Conservation (phyloP, 2,113 vertebrate genomes). For the Cercocebus atys region DNA sequence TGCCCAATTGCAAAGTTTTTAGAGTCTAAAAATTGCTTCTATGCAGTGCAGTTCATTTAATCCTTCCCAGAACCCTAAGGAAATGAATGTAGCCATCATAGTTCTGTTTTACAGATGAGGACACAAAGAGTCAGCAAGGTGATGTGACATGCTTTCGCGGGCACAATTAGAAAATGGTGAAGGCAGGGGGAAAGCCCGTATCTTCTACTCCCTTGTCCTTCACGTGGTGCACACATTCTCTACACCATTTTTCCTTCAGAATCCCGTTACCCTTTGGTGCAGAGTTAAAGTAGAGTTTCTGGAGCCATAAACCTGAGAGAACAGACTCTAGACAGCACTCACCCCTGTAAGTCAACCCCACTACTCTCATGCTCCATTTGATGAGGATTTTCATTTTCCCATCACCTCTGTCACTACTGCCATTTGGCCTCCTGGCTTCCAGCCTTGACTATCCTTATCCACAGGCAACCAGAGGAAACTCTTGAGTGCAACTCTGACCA, state of each 20-base stretch:
- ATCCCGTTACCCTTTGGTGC: accelerated
- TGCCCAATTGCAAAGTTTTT: not conserved
- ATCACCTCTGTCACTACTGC: not conserved
- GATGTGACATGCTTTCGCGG: too few species aligned
- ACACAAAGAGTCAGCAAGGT: not conserved
- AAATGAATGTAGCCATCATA: not conserved
- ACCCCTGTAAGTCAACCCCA: not conserved
- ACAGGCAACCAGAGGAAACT: not conserved
- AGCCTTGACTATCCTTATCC: not conserved
- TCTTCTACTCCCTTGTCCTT: not conserved
- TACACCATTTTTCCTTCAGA: not conserved
- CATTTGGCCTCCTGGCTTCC: not conserved
- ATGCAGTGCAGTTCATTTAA: not conserved
- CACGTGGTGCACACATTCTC: not conserved
- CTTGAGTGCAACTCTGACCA: not conserved
- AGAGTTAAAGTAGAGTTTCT: not conserved
- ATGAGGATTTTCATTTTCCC: not conserved
- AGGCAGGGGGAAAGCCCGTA: accelerated
- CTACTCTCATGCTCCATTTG: too few species aligned
- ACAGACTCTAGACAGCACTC: not conserved
- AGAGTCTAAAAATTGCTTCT: not conserved
- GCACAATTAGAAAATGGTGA: not conserved
- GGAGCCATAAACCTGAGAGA: not conserved
- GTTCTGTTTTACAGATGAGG: not conserved
- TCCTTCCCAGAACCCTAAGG: not conserved